Evolutionary conservation across 2,797 vertebrate genomes (phyloP).

Genomic region (Halcyon badia): DNA sequence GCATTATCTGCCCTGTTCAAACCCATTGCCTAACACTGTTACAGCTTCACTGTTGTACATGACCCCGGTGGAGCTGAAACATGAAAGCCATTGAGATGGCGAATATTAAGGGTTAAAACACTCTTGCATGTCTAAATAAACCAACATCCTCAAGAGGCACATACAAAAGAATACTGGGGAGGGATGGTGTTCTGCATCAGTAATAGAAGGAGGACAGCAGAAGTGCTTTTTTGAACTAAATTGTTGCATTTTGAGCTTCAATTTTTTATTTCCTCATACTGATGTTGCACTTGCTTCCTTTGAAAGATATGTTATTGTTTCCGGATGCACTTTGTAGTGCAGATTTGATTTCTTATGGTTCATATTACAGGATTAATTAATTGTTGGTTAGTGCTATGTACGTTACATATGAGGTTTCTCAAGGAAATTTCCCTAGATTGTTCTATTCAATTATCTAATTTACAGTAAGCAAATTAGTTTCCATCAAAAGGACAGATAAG

Average conservation of each 20-base stretch:
- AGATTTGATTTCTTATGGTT: not conserved
- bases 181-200: not conserved
- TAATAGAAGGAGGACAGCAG: not conserved
- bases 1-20: not conserved
- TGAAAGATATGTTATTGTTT: not conserved
- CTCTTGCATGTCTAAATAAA: not conserved
- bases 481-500: not conserved
- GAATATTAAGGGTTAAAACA: not conserved
- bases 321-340: not conserved
- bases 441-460: not conserved
- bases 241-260: not conserved
- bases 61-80: not conserved
- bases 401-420: not conserved
- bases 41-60: fast-evolving
- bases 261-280: not conserved
- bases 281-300: not conserved
- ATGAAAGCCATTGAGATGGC: not conserved
- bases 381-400: not conserved
- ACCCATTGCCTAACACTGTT: fast-evolving
- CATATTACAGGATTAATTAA: not conserved
- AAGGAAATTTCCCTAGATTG: not conserved
- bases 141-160: not conserved
- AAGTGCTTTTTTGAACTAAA: not conserved
- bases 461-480: not conserved
- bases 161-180: not conserved